phyloP scores from a whole-genome alignment of 2,113 vertebrate genomes.

The Cebidichthys violaceus region DNA sequence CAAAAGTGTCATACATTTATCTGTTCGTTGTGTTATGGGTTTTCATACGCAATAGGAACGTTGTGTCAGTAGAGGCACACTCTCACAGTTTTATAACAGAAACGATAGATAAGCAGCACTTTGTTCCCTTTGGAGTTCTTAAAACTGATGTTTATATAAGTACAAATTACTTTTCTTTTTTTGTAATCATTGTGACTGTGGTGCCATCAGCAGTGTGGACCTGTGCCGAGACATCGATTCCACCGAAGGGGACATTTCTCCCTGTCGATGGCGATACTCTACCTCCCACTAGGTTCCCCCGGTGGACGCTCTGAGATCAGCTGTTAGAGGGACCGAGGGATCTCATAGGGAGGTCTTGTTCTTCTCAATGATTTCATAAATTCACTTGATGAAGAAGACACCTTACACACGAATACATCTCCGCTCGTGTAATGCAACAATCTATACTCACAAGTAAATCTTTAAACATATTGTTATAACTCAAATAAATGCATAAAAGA shows the following conservation, averaged over 20 bases:
- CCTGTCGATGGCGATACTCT: constrained; percentile 1
- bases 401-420: too few relatives aligned
- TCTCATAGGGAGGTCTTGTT: background rate
- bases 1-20: background rate
- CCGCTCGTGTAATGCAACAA: too few relatives aligned
- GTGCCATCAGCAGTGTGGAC: background rate
- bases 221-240: constrained; percentile 4
- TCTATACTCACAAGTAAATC: background rate
- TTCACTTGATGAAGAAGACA: too few relatives aligned
- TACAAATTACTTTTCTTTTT: constrained; percentile 16
- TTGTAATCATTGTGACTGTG: constrained; percentile 36
- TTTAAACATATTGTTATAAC: background rate
- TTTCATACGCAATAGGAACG: background rate
- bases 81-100: background rate
- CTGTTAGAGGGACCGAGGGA: background rate
- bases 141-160: background rate
- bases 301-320: background rate
- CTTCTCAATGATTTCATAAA: background rate
- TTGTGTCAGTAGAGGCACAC: background rate
- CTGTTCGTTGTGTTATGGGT: background rate
- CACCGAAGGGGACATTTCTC: background rate
- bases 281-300: constrained; percentile 12
- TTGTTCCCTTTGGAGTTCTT: background rate
- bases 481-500: background rate
- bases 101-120: background rate